A percentile compares a stretch with the other conserved stretches of the same genome.
Conservation (phyloP, 2,797 vertebrate genomes). For the Eulemur mongoz region DNA sequence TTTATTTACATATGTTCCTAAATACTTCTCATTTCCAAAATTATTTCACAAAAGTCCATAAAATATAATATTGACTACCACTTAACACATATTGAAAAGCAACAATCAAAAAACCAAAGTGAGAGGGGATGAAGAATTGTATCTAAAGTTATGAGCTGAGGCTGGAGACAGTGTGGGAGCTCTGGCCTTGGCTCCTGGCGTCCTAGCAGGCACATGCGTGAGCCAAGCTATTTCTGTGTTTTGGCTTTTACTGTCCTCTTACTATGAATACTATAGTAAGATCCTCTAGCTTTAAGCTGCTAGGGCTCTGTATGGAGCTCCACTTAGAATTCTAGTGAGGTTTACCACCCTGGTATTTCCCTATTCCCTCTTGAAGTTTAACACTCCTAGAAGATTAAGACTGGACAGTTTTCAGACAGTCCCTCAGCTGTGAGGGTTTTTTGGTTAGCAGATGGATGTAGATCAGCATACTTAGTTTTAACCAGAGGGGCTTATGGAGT, state of each 20-base stretch:
- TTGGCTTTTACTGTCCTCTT: background rate
- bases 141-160: background rate
- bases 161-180: background rate
- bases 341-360: background rate
- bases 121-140: background rate
- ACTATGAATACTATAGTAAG: background rate
- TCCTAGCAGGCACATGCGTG: accelerated
- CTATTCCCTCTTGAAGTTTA: background rate
- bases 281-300: background rate
- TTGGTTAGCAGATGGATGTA: background rate
- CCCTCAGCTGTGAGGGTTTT: background rate
- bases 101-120: background rate
- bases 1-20: background rate
- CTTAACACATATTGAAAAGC: background rate
- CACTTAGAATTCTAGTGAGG: background rate
- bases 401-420: background rate
- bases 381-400: background rate
- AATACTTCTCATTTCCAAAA: background rate
- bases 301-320: background rate
- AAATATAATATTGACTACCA: background rate
- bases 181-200: accelerated
- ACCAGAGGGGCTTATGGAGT: background rate
- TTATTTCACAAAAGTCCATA: background rate
- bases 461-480: background rate
- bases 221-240: background rate